Percentiles rank a stretch among this genome's conserved stretches.
These are phyloP conservation scores for Condylura cristata DNA, from an alignment of 2,113 vertebrate genomes.

Conservation along the genomic window DNA sequence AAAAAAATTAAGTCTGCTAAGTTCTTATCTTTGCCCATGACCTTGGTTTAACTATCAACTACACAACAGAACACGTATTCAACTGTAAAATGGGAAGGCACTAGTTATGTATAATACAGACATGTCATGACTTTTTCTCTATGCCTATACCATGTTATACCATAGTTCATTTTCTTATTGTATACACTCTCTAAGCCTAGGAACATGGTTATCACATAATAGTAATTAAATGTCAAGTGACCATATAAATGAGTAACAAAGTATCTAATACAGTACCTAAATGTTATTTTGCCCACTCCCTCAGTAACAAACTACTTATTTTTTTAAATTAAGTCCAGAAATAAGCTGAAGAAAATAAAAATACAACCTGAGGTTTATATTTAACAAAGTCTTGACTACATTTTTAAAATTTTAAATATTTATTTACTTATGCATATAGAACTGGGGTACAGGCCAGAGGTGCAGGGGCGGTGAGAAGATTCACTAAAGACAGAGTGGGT, in stretches of 20 bases:
- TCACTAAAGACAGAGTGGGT: no score
- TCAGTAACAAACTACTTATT: not conserved
- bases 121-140: not conserved
- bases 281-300: not conserved
- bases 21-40: not conserved
- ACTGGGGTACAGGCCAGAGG: no score
- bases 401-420: no score
- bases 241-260: not conserved
- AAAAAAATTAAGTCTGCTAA: not conserved
- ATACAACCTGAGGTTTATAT: not conserved
- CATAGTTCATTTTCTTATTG: not conserved
- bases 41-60: not conserved
- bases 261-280: not conserved
- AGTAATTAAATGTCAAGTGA: not conserved
- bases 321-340: not conserved
- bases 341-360: constrained; percentile 19
- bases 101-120: not conserved
- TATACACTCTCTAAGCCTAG: not conserved
- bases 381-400: not conserved
- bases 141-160: not conserved
- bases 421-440: no score
- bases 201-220: not conserved
- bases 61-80: not conserved
- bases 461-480: no score
- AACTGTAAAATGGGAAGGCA: not conserved